These are phyloP conservation scores for Chymomyza amoena DNA, from an alignment of 2,888 invertebrate genomes.

Conservation along the genomic window DNA sequence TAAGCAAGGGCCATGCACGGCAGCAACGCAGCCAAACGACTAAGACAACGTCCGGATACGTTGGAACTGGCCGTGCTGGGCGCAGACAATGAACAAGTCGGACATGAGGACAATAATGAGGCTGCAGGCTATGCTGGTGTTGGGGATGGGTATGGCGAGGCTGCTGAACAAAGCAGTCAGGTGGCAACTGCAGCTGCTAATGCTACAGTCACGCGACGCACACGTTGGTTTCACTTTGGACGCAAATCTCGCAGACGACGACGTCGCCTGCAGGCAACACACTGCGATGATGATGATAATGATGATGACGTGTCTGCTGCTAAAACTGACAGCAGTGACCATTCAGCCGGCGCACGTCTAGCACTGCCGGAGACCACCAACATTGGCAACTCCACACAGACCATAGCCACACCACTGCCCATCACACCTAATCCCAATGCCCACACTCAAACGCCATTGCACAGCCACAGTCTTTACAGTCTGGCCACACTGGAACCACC, in stretches of 20 bases:
- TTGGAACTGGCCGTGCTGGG: slow-evolving; percentile 81
- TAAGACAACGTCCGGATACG: slow-evolving; percentile 72
- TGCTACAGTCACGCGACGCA: slow-evolving; percentile 23
- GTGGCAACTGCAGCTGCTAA: neutral
- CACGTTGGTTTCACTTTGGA: slow-evolving; percentile 58
- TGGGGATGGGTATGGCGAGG: too few species aligned
- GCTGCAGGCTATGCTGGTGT: neutral
- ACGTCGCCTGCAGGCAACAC: slow-evolving; percentile 16
- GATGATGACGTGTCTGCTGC: slow-evolving; percentile 1
- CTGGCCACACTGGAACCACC: slow-evolving; percentile 20
- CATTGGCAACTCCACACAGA: slow-evolving; percentile 64
- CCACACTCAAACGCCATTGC: slow-evolving; percentile 39
- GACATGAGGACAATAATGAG: slow-evolving; percentile 32
- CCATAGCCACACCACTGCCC: slow-evolving; percentile 54
- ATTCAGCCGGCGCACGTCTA: slow-evolving; percentile 46
- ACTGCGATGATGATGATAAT: slow-evolving; percentile 38
- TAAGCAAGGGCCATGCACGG: slow-evolving; percentile 10
- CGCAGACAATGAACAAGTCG: slow-evolving; percentile 71
- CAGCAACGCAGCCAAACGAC: slow-evolving; percentile 15
- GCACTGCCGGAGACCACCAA: slow-evolving; percentile 66
- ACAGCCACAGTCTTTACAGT: slow-evolving; percentile 72
- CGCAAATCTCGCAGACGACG: slow-evolving; percentile 41
- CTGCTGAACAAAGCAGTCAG: slow-evolving; percentile 3
- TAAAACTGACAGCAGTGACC: slow-evolving; percentile 6
- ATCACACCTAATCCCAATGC: slow-evolving; percentile 33